A percentile compares a stretch with the other conserved stretches of the same genome.
Evolutionary conservation across 2,888 invertebrate genomes (phyloP).

Genomic region (Thymelicus sylvestris): DNA sequence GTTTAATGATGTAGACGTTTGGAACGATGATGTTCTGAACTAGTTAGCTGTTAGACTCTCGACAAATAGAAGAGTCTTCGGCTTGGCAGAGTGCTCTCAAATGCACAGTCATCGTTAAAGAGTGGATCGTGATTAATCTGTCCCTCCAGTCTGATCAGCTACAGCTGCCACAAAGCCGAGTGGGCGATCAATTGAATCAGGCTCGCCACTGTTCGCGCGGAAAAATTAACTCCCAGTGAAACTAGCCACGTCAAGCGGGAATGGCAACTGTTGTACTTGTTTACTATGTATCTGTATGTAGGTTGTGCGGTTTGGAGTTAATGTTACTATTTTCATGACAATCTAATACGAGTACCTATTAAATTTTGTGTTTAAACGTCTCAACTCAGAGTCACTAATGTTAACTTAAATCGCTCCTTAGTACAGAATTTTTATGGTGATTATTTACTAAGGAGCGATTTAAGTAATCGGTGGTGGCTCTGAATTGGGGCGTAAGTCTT

Average conservation of each 20-base stretch:
- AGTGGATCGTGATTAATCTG: constrained; percentile 29
- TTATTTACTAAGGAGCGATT: too few relatives aligned
- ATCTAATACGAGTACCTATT: too few relatives aligned
- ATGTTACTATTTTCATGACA: too few relatives aligned
- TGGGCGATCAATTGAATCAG: constrained; percentile 18
- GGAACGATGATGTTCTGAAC: constrained; percentile 1
- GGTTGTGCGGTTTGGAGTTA: too few relatives aligned
- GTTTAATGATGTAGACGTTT: background rate
- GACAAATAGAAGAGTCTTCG: constrained; percentile 3
- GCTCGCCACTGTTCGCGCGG: constrained; percentile 3
- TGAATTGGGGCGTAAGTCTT: too few relatives aligned
- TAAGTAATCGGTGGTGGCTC: too few relatives aligned
- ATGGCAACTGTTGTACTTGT: background rate
- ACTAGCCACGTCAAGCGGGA: background rate
- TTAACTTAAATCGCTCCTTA: too few relatives aligned
- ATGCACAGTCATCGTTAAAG: constrained; percentile 23
- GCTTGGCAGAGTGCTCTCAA: constrained; percentile 10
- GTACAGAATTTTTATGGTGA: too few relatives aligned
- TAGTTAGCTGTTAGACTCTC: background rate
- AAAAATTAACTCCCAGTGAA: constrained; percentile 14
- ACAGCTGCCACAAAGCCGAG: background rate
- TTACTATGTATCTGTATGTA: too few relatives aligned
- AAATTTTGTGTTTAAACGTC: too few relatives aligned
- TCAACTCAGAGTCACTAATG: too few relatives aligned
- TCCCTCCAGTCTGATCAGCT: constrained; percentile 10